Conservation (phyloP, 2,113 vertebrate species). For the Chroicocephalus ridibundus region DNA sequence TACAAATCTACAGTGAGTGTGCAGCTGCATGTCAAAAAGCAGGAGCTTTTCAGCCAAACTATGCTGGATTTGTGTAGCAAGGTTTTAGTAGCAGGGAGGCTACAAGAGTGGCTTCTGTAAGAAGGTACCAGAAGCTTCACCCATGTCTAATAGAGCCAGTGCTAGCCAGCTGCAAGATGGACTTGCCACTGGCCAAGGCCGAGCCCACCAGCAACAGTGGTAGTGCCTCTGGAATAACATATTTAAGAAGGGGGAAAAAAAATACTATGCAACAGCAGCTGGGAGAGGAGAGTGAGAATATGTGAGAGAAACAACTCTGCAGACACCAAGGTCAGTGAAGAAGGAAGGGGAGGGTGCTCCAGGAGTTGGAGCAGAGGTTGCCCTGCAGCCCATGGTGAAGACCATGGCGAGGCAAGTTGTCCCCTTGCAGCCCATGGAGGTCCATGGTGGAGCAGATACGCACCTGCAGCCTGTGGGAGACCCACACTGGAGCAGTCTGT, state of each 20-base stretch:
- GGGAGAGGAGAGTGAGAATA: background rate
- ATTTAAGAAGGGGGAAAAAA: background rate
- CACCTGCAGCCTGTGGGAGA: background rate
- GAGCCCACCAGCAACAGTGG: fast-evolving
- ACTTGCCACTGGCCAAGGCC: fast-evolving
- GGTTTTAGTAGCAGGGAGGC: background rate
- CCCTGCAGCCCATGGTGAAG: fast-evolving
- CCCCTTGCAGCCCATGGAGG: background rate
- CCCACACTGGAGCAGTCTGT: fast-evolving
- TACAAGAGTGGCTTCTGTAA: background rate
- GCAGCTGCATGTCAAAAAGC: background rate
- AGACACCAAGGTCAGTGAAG: background rate
- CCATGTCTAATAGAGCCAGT: background rate
- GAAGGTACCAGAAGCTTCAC: background rate
- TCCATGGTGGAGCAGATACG: background rate
- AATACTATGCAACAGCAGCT: background rate
- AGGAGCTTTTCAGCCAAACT: background rate
- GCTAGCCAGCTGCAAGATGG: fast-evolving
- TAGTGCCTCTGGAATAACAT: background rate
- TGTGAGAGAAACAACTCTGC: background rate
- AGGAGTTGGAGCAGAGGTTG: fast-evolving
- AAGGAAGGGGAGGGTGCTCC: background rate
- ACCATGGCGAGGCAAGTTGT: background rate
- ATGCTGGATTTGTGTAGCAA: background rate
- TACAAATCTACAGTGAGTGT: fast-evolving